Base-by-base conservation (phyloP, 2,888 invertebrate genomes). In the Boloria euphrosyne region DNA sequence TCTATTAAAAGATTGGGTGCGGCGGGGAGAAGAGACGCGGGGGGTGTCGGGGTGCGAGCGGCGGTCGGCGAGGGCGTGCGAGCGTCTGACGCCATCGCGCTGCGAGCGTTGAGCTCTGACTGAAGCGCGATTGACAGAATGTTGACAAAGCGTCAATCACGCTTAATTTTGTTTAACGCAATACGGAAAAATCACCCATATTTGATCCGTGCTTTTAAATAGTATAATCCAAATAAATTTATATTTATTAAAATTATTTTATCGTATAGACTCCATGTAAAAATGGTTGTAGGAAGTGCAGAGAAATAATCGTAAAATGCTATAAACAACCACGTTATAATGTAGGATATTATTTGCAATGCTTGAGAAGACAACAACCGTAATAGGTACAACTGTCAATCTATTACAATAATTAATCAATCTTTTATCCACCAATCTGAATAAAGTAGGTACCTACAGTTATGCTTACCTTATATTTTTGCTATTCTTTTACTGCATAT, bases 71-170 rank as follows among this genome's bases (percentile, higher is more conserved):
- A 63, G 7, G 59, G n/a, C 2, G 46, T 57, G 47, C 47, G 5
- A 14, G 16, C 66, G 69, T 61, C 66, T 57, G 66, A 27, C 68
- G 61, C 68, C 65, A 66, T 66, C 49, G 68, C 64, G 43, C 43
- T 46, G 31, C 53, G 58, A 50, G 52, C 66, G 59, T n/a, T 50
- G 58, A 50, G 50, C 64, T 52, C 16, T 66, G 70, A 70, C 70
- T 70, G 70, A 70, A 43, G 68, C 27, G 57, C 46, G 64, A 50
- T 66, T 66, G 70, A 70, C 50, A 14, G 31, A 49, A 16, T 59
- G 59, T 49, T 49, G 49, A 59, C 49, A 50, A 14, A 13, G 16
- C 57, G 5, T 57, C 57, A 57, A 57, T 57, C 57, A 16, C 16
- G 6, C n/a, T 46, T 4, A 46, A 16, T 57, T 57, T 46, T 27